Percentiles rank a stretch among this genome's conserved stretches.
Conservation (phyloP, 2,113 vertebrate genomes). For the Etheostoma cragini region DNA sequence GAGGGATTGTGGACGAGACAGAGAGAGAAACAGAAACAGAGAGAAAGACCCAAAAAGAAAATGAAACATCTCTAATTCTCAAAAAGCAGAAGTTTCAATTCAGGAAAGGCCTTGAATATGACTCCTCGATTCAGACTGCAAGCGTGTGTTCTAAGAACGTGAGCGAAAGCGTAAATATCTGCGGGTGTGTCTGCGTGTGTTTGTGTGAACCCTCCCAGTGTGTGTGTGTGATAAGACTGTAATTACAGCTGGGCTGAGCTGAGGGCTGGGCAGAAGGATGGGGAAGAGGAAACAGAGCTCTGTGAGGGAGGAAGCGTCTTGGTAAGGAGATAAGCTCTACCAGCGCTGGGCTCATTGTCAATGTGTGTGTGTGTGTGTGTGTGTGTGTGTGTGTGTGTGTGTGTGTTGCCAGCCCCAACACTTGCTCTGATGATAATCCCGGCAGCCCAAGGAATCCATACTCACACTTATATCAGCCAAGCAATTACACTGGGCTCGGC, state of each 20-base stretch:
- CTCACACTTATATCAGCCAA: slow-evolving; percentile 73
- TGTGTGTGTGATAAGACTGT: slow-evolving; percentile 80
- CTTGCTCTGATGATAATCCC: slow-evolving; percentile 82
- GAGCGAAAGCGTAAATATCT: slow-evolving; percentile 59
- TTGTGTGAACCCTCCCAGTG: slow-evolving; percentile 67
- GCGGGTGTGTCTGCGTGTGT: slow-evolving; percentile 58
- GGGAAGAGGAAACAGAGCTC: slow-evolving; percentile 79
- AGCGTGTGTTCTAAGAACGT: slow-evolving; percentile 55
- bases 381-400: slow-evolving; percentile 51
- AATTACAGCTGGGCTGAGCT: slow-evolving; percentile 82
- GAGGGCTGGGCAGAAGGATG: slow-evolving; percentile 77
- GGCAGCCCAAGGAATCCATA: slow-evolving; percentile 74
- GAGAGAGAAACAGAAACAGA: slow-evolving; percentile 20
- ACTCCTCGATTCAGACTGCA: slow-evolving; percentile 57
- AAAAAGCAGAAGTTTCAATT: slow-evolving; percentile 74
- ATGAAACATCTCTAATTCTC: slow-evolving; percentile 48
- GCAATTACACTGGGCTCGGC: slow-evolving; percentile 78
- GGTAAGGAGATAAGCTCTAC: slow-evolving; percentile 82
- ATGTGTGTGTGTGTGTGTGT: slow-evolving; percentile 48
- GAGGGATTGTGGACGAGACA: slow-evolving; percentile 32
- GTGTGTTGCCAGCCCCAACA: slow-evolving; percentile 71
- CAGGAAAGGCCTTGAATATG: slow-evolving; percentile 55
- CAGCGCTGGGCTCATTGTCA: slow-evolving; percentile 74
- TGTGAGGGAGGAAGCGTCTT: slow-evolving; percentile 79
- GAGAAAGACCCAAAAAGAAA: slow-evolving; percentile 37